Conservation (phyloP, 2,888 invertebrate genomes). For the Epistrophe grossulariae region DNA sequence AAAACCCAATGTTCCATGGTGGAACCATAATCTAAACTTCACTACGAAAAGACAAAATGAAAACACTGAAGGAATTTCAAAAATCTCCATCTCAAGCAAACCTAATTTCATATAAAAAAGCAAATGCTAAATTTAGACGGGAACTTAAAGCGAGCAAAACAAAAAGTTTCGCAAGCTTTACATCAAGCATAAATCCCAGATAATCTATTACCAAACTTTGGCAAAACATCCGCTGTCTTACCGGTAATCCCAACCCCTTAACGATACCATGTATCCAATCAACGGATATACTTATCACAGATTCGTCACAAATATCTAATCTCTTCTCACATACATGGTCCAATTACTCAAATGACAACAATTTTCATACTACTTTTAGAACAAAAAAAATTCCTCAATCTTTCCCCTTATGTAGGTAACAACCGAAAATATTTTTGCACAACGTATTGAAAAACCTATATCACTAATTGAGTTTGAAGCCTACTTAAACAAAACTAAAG, state of each 20-base stretch:
- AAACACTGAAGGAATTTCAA: neutral
- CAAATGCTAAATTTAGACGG: neutral
- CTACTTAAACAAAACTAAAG: neutral
- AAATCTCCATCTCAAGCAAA: neutral
- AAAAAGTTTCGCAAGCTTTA: neutral
- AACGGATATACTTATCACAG: neutral
- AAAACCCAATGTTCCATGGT: neutral
- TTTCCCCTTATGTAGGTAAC: neutral
- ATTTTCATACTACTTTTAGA: neutral
- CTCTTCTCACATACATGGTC: neutral
- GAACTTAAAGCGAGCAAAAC: neutral
- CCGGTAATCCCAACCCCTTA: neutral
- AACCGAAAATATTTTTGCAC: neutral
- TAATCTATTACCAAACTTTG: neutral
- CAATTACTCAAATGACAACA: neutral
- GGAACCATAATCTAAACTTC: neutral
- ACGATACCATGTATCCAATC: neutral
- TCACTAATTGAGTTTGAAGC: constrained; percentile 5
- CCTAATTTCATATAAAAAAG: neutral
- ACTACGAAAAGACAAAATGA: neutral
- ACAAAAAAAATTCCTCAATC: neutral
- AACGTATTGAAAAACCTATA: neutral
- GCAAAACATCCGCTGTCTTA: neutral
- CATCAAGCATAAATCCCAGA: neutral
- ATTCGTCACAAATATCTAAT: neutral